Evolutionary conservation across 2,888 invertebrate genomes (phyloP), one percentile per base, ranked within the genome.

Genomic region (Eristalis pertinax): DNA sequence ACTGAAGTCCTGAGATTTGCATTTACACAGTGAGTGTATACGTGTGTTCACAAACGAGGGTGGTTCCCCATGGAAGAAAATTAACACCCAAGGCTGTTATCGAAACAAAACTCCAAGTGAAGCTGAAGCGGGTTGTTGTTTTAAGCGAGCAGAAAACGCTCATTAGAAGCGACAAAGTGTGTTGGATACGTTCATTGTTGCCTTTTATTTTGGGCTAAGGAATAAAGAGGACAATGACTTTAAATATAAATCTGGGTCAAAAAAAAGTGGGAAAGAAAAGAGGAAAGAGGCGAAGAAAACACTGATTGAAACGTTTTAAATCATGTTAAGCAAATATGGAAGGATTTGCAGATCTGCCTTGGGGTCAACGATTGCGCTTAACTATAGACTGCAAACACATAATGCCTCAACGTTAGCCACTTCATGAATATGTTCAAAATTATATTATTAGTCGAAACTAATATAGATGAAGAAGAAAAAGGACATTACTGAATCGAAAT

Each of bases 31-130:
- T 64, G 58, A 75, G 63, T 76, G 58, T 65, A 24, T 60, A 60
- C 62, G 24, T 58, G 63, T 15, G 41, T 26, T 78, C 43, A 43
- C 43, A 15, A 32, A 70, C 43, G 65, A 67, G 81, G 76, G 76
- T 86, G 83, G 38, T 80, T 60, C 68, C 86, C 78, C 83, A 62
- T 74, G 79, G 86, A 83, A 83, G 58, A 73, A 88, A 89, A 88
- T 88, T 89, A 89, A 88, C 89, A 87, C 89, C 76, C 81, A 81
- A 60, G 84, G 86, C 81, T 89, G 70, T 89, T 76, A 80, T 83
- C 72, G 75, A 83, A 74, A 75, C 86, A 82, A 86, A 82, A 86
- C 69, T 73, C 86, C 72, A 63, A 72, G 62, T 24, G 29, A 75
- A 50, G 58, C 76, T n/a, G 60, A 67, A 32, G 64, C 60, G 32